Conservation (phyloP, 2,797 vertebrate species). For the Huso huso region DNA sequence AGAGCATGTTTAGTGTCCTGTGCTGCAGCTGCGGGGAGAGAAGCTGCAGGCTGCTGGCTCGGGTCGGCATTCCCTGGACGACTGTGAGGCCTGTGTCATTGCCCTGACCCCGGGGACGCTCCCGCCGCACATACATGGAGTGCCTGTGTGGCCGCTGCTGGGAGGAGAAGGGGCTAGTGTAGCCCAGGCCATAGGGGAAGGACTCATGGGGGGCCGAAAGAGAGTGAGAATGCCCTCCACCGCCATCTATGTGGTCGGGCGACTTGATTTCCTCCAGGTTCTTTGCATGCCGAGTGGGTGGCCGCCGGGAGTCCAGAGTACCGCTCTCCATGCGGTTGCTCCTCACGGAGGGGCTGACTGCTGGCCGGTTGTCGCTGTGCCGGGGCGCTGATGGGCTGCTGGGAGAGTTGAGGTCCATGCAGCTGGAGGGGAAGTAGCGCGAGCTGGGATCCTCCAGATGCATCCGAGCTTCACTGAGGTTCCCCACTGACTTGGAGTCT, state of each 20-base stretch:
- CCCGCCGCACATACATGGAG: slow-evolving; percentile 95
- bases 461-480: slow-evolving; percentile 83
- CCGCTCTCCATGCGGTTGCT: slow-evolving; percentile 80
- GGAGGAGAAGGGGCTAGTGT: slow-evolving; percentile 96
- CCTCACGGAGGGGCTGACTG: slow-evolving; percentile 73
- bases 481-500: slow-evolving; percentile 92
- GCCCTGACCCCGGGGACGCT: slow-evolving; percentile 89
- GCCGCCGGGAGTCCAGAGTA: slow-evolving; percentile 78
- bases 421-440: slow-evolving; percentile 93
- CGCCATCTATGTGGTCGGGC: slow-evolving; percentile 72
- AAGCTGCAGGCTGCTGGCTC: slow-evolving; percentile 95
- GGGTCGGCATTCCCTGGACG: slow-evolving; percentile 81
- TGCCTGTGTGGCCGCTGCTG: slow-evolving; percentile 95
- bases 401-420: slow-evolving; percentile 88
- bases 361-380: slow-evolving; percentile 70
- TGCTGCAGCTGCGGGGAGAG: slow-evolving; percentile 93
- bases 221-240: slow-evolving; percentile 72
- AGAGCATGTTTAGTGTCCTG: slow-evolving; percentile 74
- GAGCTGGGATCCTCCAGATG: slow-evolving; percentile 76
- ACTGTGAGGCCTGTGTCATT: slow-evolving; percentile 67
- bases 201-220: slow-evolving; percentile 83
- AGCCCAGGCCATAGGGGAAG: slow-evolving; percentile 83
- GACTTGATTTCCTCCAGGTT: slow-evolving; percentile 81
- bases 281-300: slow-evolving; percentile 81
- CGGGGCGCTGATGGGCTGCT: slow-evolving; percentile 75